These are phyloP conservation scores for Mormyrus iriodes DNA, from an alignment of 2,113 vertebrate genomes.

Conservation along the genomic window DNA sequence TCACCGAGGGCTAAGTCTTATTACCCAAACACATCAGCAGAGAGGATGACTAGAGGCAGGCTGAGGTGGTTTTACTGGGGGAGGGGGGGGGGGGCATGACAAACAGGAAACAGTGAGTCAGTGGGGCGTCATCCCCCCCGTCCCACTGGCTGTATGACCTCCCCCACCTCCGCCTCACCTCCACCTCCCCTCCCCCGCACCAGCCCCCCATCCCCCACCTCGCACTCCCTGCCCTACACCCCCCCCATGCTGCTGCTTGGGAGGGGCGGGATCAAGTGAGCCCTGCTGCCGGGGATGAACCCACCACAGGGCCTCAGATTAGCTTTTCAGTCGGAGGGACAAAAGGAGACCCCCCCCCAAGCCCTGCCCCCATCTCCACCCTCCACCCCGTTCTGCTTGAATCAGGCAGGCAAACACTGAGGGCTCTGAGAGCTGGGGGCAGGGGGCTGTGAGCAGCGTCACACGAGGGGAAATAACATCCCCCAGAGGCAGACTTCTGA, in stretches of 20 bases:
- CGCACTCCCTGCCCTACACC: no score
- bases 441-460: background rate
- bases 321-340: slow-evolving; percentile 2
- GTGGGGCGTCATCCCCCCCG: slow-evolving; percentile 6
- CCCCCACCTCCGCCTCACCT: no score
- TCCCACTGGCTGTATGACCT: background rate
- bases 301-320: slow-evolving; percentile 1
- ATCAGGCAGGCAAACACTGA: slow-evolving; percentile 12
- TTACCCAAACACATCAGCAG: slow-evolving; percentile 10
- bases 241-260: background rate
- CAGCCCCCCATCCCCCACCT: no score
- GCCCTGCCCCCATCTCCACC: background rate
- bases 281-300: slow-evolving; percentile 6
- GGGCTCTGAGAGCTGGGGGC: background rate
- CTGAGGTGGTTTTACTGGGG: background rate
- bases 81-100: background rate
- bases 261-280: slow-evolving; percentile 23
- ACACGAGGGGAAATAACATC: background rate
- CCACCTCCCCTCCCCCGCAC: no score
- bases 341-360: background rate
- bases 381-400: slow-evolving; percentile 6
- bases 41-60: background rate
- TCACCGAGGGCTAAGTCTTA: background rate
- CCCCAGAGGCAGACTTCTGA: background rate
- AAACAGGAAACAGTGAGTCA: slow-evolving; percentile 22